A percentile compares a stretch with the other conserved stretches of the same genome.
Conservation (phyloP, 2,113 vertebrate species). For the Xerus inauris region DNA sequence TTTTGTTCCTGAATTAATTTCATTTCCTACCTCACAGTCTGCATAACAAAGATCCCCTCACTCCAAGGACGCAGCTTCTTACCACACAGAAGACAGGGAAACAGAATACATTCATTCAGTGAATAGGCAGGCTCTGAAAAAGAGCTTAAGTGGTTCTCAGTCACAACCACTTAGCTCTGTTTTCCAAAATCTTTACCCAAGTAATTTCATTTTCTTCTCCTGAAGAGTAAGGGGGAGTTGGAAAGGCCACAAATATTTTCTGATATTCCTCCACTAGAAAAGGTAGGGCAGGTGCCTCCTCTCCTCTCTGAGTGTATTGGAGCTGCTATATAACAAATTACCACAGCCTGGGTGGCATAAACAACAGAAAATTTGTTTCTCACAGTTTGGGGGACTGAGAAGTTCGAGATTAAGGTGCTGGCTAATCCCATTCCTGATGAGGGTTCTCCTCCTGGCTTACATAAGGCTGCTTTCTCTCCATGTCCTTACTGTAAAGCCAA, state of each 20-base stretch:
- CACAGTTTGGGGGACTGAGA: not conserved
- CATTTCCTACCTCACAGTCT: not conserved
- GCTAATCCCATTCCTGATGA: not conserved
- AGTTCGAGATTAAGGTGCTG: not conserved
- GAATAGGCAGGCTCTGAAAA: not conserved
- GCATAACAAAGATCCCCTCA: not conserved
- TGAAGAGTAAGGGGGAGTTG: not conserved
- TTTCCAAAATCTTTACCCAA: not conserved
- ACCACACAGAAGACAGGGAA: not conserved
- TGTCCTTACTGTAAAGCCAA: no score
- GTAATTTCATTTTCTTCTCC: not conserved
- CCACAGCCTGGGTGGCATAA: not conserved
- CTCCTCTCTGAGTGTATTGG: not conserved
- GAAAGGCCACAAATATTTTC: not conserved
- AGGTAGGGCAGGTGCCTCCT: not conserved
- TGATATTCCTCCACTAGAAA: not conserved
- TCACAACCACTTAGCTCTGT: not conserved
- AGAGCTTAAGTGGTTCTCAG: not conserved
- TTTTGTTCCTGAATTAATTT: not conserved
- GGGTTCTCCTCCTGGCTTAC: not conserved
- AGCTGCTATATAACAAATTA: not conserved
- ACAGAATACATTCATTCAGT: not conserved
- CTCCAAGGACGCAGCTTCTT: not conserved
- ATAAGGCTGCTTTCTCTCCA: not conserved
- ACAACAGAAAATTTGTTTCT: not conserved